Conservation (phyloP, 1,140 invertebrate species). For the Cydia splendana region DNA sequence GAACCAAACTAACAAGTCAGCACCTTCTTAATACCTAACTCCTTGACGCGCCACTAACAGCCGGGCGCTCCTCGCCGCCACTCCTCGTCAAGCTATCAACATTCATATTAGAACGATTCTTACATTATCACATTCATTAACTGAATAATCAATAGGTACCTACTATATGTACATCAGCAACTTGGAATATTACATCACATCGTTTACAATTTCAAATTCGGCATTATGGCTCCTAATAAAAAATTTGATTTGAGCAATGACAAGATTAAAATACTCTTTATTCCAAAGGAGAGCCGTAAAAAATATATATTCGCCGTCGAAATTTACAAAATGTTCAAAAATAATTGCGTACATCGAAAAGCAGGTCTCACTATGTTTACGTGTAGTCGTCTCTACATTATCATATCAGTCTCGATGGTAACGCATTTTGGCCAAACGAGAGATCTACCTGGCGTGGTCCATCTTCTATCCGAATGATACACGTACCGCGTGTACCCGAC, state of each 20-base stretch:
- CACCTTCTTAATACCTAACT: constrained; percentile 69
- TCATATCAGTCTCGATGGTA: constrained; percentile 78
- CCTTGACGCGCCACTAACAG: constrained; percentile 42
- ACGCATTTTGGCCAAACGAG: constrained; percentile 77
- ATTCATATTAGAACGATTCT: constrained; percentile 57
- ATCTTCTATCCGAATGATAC: constrained; percentile 62
- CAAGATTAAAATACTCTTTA: constrained; percentile 69
- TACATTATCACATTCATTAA: constrained; percentile 74
- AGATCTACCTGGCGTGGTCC: constrained; percentile 69
- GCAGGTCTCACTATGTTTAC: constrained; percentile 73
- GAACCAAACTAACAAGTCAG: constrained; percentile 60
- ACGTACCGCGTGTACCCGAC: constrained; percentile 57
- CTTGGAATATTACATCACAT: constrained; percentile 69
- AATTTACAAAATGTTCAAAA: constrained; percentile 73
- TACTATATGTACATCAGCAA: constrained; percentile 63
- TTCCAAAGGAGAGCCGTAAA: constrained; percentile 76
- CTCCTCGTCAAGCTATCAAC: constrained; percentile 65
- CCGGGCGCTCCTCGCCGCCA: constrained; percentile 41
- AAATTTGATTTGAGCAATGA: constrained; percentile 77
- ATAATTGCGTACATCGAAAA: constrained; percentile 68
- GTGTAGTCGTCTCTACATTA: constrained; percentile 71
- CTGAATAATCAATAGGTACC: constrained; percentile 68
- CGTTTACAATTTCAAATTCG: constrained; percentile 70
- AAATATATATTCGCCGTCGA: constrained; percentile 74
- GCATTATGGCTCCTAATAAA: constrained; percentile 73